A percentile compares a stretch with the other conserved stretches of the same genome.
Conservation (phyloP, 2,888 invertebrate genomes). For the Hofmannophila pseudospretella region DNA sequence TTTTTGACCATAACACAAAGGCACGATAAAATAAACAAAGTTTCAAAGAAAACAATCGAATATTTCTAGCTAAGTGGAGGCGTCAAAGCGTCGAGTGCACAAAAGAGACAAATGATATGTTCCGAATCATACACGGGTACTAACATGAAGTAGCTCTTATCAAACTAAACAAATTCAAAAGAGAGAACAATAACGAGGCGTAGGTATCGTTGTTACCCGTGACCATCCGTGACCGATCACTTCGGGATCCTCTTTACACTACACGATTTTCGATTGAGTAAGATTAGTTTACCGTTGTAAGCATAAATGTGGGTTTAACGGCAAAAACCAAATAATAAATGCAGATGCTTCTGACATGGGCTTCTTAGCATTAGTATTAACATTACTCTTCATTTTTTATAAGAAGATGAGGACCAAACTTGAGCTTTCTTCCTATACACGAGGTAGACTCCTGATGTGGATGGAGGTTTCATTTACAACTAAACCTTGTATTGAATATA, state of each 20-base stretch:
- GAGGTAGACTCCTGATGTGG: no score
- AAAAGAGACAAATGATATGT: conserved; percentile 55
- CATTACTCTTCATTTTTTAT: no score
- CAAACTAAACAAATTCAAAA: conserved; percentile 65
- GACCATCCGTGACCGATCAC: conserved; percentile 44
- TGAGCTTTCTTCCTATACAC: no score
- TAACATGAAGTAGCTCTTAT: conserved; percentile 68
- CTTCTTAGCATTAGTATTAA: no score
- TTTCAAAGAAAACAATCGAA: conserved; percentile 53
- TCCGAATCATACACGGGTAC: conserved; percentile 58
- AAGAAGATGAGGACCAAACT: no score
- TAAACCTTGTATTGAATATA: no score
- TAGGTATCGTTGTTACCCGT: conserved; percentile 49
- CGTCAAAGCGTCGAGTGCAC: conserved; percentile 37
- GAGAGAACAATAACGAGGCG: conserved; percentile 68
- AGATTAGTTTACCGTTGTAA: no score
- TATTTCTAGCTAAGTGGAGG: conserved; percentile 53
- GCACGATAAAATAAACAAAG: conserved; percentile 19
- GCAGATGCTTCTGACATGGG: no score
- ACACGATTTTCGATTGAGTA: conserved; percentile 29
- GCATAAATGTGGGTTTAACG: no score
- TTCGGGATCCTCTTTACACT: conserved; percentile 37
- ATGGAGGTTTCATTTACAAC: no score
- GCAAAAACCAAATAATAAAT: no score
- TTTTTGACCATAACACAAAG: conserved; percentile 52